These are phyloP conservation scores for Rhodinocichla rosea DNA, from an alignment of 2,113 vertebrate species.

Conservation along the genomic window DNA sequence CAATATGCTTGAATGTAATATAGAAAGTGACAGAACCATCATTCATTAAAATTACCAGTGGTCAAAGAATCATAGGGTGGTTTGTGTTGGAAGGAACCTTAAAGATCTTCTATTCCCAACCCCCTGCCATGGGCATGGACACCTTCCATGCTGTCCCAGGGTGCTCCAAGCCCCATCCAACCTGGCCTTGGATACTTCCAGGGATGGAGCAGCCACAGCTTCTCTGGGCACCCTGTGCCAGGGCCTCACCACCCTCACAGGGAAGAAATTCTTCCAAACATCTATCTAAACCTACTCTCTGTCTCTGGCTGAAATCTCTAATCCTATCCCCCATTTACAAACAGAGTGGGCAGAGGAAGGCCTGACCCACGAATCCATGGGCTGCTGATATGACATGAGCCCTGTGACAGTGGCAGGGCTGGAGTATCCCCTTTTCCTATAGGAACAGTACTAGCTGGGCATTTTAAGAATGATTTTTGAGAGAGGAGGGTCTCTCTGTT, in stretches of 20 bases:
- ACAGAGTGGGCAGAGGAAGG: not conserved
- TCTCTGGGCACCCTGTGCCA: not conserved
- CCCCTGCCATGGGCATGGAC: not conserved
- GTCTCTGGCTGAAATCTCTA: not conserved
- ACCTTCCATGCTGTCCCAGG: not conserved
- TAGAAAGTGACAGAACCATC: not conserved
- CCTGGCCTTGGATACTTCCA: not conserved
- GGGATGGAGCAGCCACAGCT: not conserved
- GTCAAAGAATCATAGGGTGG: not conserved
- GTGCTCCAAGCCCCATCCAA: not conserved
- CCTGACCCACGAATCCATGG: not conserved
- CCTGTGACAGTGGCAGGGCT: not conserved
- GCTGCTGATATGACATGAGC: fast-evolving
- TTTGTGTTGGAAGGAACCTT: not conserved
- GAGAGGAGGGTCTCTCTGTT: not conserved
- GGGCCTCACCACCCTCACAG: not conserved
- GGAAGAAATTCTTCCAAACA: not conserved
- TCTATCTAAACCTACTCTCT: not conserved
- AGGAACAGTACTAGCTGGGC: not conserved
- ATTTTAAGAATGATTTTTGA: not conserved
- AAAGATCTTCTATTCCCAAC: not conserved
- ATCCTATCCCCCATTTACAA: not conserved
- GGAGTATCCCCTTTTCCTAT: not conserved
- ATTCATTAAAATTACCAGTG: not conserved
- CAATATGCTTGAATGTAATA: not conserved